Evolutionary conservation across 2,797 vertebrate genomes (phyloP).

Genomic region (Moxostoma hubbsi): DNA sequence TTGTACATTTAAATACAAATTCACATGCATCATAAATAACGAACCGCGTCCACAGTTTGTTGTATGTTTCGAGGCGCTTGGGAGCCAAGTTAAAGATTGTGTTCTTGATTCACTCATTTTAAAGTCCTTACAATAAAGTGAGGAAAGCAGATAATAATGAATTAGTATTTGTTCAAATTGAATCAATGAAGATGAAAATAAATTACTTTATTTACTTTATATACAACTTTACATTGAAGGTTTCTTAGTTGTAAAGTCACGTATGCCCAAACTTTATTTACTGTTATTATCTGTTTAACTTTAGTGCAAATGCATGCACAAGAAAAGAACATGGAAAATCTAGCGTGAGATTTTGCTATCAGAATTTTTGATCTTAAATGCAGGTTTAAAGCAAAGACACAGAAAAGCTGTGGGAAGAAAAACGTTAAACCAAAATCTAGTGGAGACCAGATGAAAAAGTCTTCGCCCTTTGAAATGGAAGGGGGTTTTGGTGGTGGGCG

Average conservation of each 20-base stretch:
- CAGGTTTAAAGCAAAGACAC: conserved; percentile 16
- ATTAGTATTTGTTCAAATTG: no score
- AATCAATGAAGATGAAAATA: no score
- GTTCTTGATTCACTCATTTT: no score
- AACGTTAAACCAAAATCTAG: conserved; percentile 56
- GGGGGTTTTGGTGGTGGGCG: conserved; percentile 67
- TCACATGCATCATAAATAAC: no score
- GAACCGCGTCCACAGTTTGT: no score
- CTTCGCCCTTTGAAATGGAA: conserved; percentile 63
- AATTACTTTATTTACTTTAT: no score
- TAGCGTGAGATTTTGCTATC: conserved; percentile 1
- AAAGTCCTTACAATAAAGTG: no score
- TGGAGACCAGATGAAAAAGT: conserved; percentile 60
- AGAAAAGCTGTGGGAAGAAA: conserved; percentile 45
- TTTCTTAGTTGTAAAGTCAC: background rate
- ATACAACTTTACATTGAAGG: background rate
- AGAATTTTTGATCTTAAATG: conserved; percentile 26
- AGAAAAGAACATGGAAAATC: conserved; percentile 16
- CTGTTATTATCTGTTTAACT: background rate
- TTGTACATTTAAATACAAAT: no score
- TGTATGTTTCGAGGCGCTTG: no score
- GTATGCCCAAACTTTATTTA: background rate
- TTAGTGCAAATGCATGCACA: background rate
- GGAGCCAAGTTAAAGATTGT: no score
- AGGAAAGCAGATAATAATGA: no score